These are phyloP conservation scores for Oryzias sinensis DNA, from an alignment of 2,797 vertebrate species.

Conservation along the genomic window DNA sequence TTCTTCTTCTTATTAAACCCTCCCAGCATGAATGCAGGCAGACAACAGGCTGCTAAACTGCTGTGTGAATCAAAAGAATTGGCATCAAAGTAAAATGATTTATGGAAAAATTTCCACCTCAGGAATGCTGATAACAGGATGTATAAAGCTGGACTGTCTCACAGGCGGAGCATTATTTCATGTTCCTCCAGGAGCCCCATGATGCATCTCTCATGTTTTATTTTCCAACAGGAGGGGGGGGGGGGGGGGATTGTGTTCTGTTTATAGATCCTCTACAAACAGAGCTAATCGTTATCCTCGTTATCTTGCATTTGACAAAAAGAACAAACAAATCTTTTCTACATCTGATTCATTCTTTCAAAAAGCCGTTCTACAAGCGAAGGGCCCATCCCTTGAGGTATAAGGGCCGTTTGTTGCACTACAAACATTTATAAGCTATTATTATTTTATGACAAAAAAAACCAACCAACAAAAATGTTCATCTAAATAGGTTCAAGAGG, in stretches of 20 bases:
- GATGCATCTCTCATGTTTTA: slow-evolving; percentile 16
- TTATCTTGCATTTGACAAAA: slow-evolving; percentile 10
- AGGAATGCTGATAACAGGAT: slow-evolving; percentile 50
- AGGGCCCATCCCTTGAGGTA: no score
- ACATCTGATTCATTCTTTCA: neutral
- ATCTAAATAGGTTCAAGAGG: no score
- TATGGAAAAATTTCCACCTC: slow-evolving; percentile 48
- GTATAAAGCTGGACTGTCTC: slow-evolving; percentile 34
- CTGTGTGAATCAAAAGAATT: slow-evolving; percentile 43
- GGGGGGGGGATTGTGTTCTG: slow-evolving; percentile 1
- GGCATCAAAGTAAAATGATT: slow-evolving; percentile 66
- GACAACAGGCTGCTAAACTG: slow-evolving; percentile 31
- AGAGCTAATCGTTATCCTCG: slow-evolving; percentile 11
- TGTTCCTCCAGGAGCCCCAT: slow-evolving; percentile 20
- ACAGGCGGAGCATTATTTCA: slow-evolving; percentile 36
- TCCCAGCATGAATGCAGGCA: neutral
- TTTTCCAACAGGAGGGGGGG: slow-evolving; percentile 5
- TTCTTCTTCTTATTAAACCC: no score
- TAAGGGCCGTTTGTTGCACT: no score
- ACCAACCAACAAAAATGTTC: no score
- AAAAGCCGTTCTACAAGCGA: no score
- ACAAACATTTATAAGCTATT: no score
- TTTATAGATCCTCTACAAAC: slow-evolving; percentile 22
- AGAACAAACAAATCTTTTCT: neutral
- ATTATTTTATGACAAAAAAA: no score